Base-by-base conservation (phyloP, 2,888 invertebrate species). In the Pterostichus madidus region DNA sequence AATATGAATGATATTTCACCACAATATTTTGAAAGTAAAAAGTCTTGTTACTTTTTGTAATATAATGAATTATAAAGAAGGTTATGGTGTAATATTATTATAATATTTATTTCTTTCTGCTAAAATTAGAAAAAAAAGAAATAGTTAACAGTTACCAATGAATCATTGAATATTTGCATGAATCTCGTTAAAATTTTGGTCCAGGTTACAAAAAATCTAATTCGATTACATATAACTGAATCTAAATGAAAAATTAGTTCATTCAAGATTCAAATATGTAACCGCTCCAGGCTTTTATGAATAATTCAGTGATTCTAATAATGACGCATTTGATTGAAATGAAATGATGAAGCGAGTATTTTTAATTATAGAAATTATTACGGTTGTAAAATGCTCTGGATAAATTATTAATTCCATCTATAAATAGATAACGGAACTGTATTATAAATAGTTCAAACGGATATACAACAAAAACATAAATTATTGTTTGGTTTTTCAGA, bases 401-500 rank as follows among this genome's bases (percentile, higher is more conserved):
- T 64, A 64, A 64, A 64, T 64, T 31, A 64, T 31, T 59, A 59
- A 64, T 64, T 59, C 17, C 15, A 15, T 64, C 64, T 64, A 64
- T 64, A 32, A 64, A 64, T 64, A 64, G 31, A 24, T 64, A 17
- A 64, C 64, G 64, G 64, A 64, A 64, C 64, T 64, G 24, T 10
- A 15, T 59, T 24, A 59, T 59, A 24, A 31, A 59, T 64, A 31
- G 11, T 31, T n/a, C n/a, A 64, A 64, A 64, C 64, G 31, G 64
- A 64, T 35, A 24, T 31, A 59, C 1, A 32, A 64, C 2, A 49
- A 49, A 11, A 7, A 39, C 39, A 39, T 39, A 8, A 49, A 10
- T 49, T 49, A 64, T 35, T 2, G 64, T 3, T 15, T 17, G 32
- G 35, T 0, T 64, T 64, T 64, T 64, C 64, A 49, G 49, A 49